These are phyloP conservation scores for Canis aureus DNA, from an alignment of 2,113 vertebrate species.

Conservation along the genomic window DNA sequence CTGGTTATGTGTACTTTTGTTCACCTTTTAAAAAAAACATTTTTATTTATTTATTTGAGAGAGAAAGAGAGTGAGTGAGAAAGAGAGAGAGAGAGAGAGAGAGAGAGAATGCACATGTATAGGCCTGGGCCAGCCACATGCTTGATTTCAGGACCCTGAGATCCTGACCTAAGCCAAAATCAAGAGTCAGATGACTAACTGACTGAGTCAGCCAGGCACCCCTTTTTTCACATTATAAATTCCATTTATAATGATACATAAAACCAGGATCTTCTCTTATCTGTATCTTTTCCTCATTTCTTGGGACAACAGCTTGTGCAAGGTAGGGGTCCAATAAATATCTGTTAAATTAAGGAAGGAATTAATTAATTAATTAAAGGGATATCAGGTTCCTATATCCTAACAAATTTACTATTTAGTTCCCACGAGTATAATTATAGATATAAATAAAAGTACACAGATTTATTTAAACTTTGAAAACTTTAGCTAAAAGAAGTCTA, in stretches of 20 bases:
- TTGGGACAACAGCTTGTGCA: not conserved
- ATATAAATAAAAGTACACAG: not conserved
- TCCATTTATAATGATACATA: not conserved
- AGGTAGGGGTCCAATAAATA: not conserved
- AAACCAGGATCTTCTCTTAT: not conserved
- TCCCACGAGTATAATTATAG: not conserved
- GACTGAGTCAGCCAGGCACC: not conserved
- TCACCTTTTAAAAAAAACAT: not conserved
- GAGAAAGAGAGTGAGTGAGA: not conserved
- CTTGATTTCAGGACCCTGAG: not conserved
- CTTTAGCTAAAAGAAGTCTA: not conserved
- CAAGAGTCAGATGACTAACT: not conserved
- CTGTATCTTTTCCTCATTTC: not conserved
- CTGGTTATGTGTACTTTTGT: not conserved
- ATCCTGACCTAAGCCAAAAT: not conserved
- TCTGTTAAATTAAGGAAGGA: not conserved
- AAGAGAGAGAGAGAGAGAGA: not conserved
- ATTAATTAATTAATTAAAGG: not conserved
- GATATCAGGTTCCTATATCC: not conserved
- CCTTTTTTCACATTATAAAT: not conserved
- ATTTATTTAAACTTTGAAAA: not conserved
- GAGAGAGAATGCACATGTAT: not conserved
- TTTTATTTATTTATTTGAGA: not conserved
- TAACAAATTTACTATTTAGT: not conserved
- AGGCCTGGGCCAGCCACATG: not conserved